These are phyloP conservation scores for Fundulus diaphanus DNA, from an alignment of 2,797 vertebrate species.

Conservation along the genomic window DNA sequence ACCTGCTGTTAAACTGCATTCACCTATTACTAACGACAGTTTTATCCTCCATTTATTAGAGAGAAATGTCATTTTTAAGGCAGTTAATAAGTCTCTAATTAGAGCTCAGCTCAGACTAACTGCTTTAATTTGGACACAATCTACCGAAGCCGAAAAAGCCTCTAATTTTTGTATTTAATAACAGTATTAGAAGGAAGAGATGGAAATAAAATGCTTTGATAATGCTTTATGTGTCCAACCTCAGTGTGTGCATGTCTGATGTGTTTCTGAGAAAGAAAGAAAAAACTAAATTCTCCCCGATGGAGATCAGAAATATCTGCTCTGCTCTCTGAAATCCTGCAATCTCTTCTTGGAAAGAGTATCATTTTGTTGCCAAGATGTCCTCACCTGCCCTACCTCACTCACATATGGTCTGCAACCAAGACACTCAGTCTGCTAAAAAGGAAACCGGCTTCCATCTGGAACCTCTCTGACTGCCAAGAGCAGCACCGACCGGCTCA, in stretches of 20 bases:
- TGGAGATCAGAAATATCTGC: constrained; percentile 46
- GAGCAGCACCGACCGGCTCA: constrained; percentile 26
- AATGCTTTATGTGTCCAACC: neutral
- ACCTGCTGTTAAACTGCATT: neutral
- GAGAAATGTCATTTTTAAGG: neutral
- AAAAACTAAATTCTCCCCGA: constrained; percentile 40
- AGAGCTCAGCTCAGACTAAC: neutral
- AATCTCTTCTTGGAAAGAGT: constrained; percentile 50
- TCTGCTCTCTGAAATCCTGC: constrained; percentile 46
- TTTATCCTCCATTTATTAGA: neutral
- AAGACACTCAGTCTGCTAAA: constrained; percentile 63
- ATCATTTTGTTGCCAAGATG: constrained; percentile 57
- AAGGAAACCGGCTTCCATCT: constrained; percentile 62
- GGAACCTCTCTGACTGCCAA: constrained; percentile 56
- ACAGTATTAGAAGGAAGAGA: neutral
- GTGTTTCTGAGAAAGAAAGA: constrained; percentile 15
- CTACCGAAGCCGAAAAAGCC: neutral
- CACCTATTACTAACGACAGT: neutral
- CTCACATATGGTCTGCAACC: constrained; percentile 59
- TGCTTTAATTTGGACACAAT: neutral
- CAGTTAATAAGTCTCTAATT: neutral
- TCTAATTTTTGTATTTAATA: neutral
- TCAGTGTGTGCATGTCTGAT: constrained; percentile 4
- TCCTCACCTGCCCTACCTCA: constrained; percentile 71
- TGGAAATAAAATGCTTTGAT: neutral